Evolutionary conservation across 2,888 invertebrate genomes (phyloP), one percentile per base, ranked within the genome.

Genomic region (Nycteola revayana): DNA sequence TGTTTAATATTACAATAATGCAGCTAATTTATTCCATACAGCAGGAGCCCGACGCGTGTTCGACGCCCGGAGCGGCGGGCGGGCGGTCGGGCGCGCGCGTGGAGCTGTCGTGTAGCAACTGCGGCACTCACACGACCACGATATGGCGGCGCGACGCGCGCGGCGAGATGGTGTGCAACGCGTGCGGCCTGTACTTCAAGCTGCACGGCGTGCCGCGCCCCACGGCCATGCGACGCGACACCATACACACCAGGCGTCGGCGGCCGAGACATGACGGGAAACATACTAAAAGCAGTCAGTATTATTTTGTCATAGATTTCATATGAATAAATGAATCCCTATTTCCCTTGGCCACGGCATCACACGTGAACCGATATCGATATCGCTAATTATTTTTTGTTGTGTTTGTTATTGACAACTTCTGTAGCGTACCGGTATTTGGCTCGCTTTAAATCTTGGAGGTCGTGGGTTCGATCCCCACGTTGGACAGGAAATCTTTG

Each of bases 141-240:
- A 95, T 99, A 49, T 99, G 99, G 99, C 90, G 99, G 64, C 91
- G 99, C 59, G 98, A 98, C 87, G 93, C 96, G 66, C 94, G 96
- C 66, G 98, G 98, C 1, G 98, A 99, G 90, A 98, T 99, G 91
- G 99, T 99, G 40, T 99, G 99, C 87, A 99, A 99, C 87, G 99
- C 99, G 23, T 99, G 99, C 79, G 99, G 98, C 0, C 92, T 99
- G 21, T 99, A 99, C 90, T 98, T 94, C 89, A 99, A 99, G 87
- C 90, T 99, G 57, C 99, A 99, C 84, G 96, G 96, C 49, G 94
- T 97, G 32, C 96, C 96, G 80, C 92, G 98, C 41, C 98, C 98
- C 10, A 92, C 96, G 58, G 96, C 97, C 38, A 98, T 98, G 98
- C 92, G 97, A 60, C 94, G 98, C 63, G 98, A 98, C 78, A 98